Percentiles rank a stretch among this genome's conserved stretches.
phyloP scores from a whole-genome alignment of 2,113 vertebrate species.

The Protobothrops flavoviridis region DNA sequence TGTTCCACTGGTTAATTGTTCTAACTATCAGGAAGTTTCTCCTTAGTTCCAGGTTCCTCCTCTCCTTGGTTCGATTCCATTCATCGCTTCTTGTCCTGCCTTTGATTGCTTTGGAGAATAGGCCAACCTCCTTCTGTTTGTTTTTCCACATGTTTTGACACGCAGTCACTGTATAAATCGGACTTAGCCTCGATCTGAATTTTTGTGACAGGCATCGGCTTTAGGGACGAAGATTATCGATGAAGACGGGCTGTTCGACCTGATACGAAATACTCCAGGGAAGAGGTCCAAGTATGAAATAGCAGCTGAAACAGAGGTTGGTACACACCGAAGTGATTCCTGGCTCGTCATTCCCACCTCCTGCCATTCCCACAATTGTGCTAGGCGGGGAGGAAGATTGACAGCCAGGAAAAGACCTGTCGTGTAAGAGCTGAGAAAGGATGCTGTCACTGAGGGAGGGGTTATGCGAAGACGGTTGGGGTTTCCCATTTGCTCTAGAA shows the following conservation, averaged over 20 bases:
- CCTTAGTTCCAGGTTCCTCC: not conserved
- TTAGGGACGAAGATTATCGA: conserved; percentile 89
- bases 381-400: not conserved
- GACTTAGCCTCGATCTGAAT: conserved; percentile 12
- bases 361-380: not conserved
- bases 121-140: not conserved
- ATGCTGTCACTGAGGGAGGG: too few relatives aligned
- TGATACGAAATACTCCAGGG: conserved; percentile 91
- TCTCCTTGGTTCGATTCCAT: not conserved
- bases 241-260: conserved; percentile 89
- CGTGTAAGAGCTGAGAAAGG: not conserved
- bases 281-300: conserved; percentile 95
- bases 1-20: not conserved
- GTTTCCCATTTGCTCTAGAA: too few relatives aligned
- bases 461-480: not conserved
- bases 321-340: not conserved
- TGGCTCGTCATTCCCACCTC: not conserved
- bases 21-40: not conserved
- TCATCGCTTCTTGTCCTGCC: too few relatives aligned
- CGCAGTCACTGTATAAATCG: not conserved
- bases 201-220: conserved; percentile 77
- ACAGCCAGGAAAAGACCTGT: not conserved
- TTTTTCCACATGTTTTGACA: not conserved
- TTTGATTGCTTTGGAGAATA: not conserved
- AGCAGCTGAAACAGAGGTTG: conserved; percentile 87